Evolutionary conservation across 2,888 invertebrate genomes (phyloP).

Genomic region (Andrena bucephala): DNA sequence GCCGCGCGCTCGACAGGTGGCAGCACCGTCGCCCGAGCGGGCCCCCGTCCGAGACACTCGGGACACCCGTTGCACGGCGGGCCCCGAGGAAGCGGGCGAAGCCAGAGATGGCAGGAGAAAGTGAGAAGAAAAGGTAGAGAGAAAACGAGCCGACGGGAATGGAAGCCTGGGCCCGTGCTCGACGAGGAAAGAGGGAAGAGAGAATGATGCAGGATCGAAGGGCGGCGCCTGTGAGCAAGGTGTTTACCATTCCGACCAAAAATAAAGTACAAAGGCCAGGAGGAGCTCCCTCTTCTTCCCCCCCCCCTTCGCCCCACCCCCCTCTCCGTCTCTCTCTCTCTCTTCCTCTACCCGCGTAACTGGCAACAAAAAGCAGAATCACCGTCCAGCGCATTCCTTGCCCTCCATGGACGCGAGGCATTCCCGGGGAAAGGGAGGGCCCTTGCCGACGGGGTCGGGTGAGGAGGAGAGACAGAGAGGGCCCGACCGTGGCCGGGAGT

Average conservation of each 20-base stretch:
- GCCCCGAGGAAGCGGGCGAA: slow-evolving; percentile 3
- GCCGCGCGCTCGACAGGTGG: slow-evolving; percentile 3
- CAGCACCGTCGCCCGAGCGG: background rate
- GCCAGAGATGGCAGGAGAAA: slow-evolving; percentile 55
- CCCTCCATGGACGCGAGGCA: slow-evolving; percentile 73
- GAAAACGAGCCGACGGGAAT: slow-evolving; percentile 45
- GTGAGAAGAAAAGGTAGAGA: slow-evolving; percentile 60
- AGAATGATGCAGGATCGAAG: slow-evolving; percentile 70
- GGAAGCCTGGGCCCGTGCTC: slow-evolving; percentile 7
- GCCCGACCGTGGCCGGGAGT: slow-evolving; percentile 7
- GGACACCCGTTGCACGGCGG: slow-evolving; percentile 38
- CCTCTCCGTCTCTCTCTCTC: slow-evolving; percentile 24
- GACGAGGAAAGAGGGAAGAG: slow-evolving; percentile 42
- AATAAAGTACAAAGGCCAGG: slow-evolving; percentile 79
- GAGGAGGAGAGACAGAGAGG: slow-evolving; percentile 2
- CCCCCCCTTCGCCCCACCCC: slow-evolving; percentile 51
- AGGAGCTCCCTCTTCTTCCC: slow-evolving; percentile 65
- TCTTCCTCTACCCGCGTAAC: slow-evolving; percentile 75
- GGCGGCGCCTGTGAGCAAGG: slow-evolving; percentile 84
- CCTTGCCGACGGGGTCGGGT: slow-evolving; percentile 18
- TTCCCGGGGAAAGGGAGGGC: slow-evolving; percentile 28
- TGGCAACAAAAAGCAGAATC: slow-evolving; percentile 80
- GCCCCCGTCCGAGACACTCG: background rate
- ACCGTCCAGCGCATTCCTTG: slow-evolving; percentile 77
- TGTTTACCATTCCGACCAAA: slow-evolving; percentile 83